These are phyloP conservation scores for Zonotrichia albicollis DNA, from an alignment of 2,797 vertebrate species.

Conservation along the genomic window DNA sequence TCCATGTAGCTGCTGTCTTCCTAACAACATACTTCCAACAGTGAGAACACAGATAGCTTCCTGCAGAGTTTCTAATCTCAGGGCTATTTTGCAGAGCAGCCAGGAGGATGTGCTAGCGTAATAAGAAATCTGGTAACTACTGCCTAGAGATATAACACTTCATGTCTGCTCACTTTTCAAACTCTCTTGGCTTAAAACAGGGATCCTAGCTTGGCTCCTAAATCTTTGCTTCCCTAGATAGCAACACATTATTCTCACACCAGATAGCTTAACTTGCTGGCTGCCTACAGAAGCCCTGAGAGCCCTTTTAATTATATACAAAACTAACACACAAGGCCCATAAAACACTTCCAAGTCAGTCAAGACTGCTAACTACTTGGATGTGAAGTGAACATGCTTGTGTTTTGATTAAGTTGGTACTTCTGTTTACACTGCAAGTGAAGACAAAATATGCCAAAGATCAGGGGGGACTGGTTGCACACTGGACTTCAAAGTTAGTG, in stretches of 20 bases:
- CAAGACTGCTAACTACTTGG: neutral
- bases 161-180: conserved; percentile 1
- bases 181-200: conserved; percentile 27
- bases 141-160: conserved; percentile 45
- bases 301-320: conserved; percentile 47
- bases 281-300: conserved; percentile 29
- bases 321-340: conserved; percentile 42
- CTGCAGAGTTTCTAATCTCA: conserved; percentile 56
- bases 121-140: conserved; percentile 44
- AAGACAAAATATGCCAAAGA: neutral
- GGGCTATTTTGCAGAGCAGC: conserved; percentile 56
- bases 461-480: neutral
- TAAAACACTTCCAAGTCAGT: conserved; percentile 40
- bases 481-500: neutral
- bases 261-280: conserved; percentile 35
- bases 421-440: neutral
- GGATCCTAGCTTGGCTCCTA: conserved; percentile 39
- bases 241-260: conserved; percentile 34
- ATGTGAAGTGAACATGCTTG: neutral
- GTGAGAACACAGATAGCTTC: conserved; percentile 50
- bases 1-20: conserved; percentile 41
- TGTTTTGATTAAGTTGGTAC: neutral
- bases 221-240: conserved; percentile 26
- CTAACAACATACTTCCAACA: conserved; percentile 44
- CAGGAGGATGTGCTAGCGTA: conserved; percentile 40